These are phyloP conservation scores for Lepilemur ruficaudatus DNA, from an alignment of 2,797 vertebrate species.

Conservation along the genomic window DNA sequence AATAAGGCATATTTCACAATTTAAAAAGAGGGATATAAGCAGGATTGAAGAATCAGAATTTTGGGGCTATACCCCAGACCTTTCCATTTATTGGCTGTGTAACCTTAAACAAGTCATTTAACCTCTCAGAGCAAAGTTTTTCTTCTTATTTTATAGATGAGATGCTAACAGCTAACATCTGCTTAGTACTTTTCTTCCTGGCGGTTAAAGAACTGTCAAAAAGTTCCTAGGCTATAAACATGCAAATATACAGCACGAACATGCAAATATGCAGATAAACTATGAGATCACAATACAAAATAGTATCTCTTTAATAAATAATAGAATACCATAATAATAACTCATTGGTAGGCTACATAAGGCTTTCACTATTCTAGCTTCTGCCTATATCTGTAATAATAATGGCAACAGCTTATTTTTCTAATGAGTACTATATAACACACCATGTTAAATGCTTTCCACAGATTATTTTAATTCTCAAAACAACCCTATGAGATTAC, in stretches of 20 bases:
- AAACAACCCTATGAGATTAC: neutral
- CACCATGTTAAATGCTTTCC: slow-evolving; percentile 13
- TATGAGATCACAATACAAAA: slow-evolving; percentile 21
- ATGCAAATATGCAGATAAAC: slow-evolving; percentile 43
- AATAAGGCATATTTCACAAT: neutral
- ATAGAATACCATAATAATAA: slow-evolving; percentile 35
- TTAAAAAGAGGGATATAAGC: slow-evolving; percentile 3
- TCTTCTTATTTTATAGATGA: slow-evolving; percentile 36
- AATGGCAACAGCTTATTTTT: slow-evolving; percentile 32
- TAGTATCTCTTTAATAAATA: slow-evolving; percentile 44
- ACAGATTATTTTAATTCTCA: slow-evolving; percentile 41
- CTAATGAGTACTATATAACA: slow-evolving; percentile 22
- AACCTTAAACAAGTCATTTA: slow-evolving; percentile 41
- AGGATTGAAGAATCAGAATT: slow-evolving; percentile 36
- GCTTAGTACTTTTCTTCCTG: slow-evolving; percentile 26
- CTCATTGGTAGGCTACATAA: neutral
- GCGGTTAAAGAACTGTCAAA: slow-evolving; percentile 41
- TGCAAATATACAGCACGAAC: slow-evolving; percentile 24
- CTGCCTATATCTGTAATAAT: neutral
- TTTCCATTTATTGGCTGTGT: neutral
- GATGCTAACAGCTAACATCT: neutral
- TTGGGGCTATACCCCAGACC: neutral
- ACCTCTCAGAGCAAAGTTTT: slow-evolving; percentile 9
- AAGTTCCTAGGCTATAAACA: slow-evolving; percentile 9
- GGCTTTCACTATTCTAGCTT: slow-evolving; percentile 8